These are phyloP conservation scores for Thunnus albacares DNA, from an alignment of 2,797 vertebrate genomes.

Conservation along the genomic window DNA sequence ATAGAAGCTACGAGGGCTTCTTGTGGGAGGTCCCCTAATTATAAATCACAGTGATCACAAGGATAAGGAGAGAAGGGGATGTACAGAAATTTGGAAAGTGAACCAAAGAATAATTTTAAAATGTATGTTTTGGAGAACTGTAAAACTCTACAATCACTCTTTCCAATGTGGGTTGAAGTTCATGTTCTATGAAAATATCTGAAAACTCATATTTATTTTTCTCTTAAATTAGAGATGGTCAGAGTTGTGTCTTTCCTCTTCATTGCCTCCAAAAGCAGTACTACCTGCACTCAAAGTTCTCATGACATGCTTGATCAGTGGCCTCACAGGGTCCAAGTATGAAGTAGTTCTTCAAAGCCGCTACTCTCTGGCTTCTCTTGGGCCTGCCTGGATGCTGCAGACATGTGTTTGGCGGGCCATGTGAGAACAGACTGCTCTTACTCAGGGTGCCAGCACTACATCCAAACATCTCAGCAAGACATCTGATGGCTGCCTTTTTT, in stretches of 20 bases:
- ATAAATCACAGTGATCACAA: slow-evolving; percentile 72
- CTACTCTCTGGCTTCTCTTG: slow-evolving; percentile 71
- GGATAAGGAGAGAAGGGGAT: slow-evolving; percentile 46
- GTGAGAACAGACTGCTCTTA: slow-evolving; percentile 85
- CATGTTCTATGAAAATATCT: slow-evolving; percentile 53
- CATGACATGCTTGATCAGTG: slow-evolving; percentile 59
- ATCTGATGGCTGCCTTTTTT: slow-evolving; percentile 77
- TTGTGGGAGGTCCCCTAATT: slow-evolving; percentile 76
- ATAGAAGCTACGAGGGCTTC: slow-evolving; percentile 71
- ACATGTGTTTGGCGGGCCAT: slow-evolving; percentile 79
- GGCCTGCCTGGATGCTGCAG: slow-evolving; percentile 72
- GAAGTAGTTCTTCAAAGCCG: slow-evolving; percentile 69
- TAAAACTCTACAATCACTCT: slow-evolving; percentile 43
- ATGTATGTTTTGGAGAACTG: slow-evolving; percentile 64
- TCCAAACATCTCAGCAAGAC: slow-evolving; percentile 85
- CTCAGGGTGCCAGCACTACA: slow-evolving; percentile 82
- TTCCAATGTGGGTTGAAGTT: slow-evolving; percentile 58
- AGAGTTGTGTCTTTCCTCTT: slow-evolving; percentile 25
- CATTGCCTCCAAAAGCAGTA: slow-evolving; percentile 30
- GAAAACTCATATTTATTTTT: slow-evolving; percentile 36
- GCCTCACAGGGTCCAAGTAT: slow-evolving; percentile 50
- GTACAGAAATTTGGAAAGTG: slow-evolving; percentile 61
- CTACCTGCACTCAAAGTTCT: slow-evolving; percentile 42
- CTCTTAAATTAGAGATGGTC: slow-evolving; percentile 19
- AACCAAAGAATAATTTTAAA: slow-evolving; percentile 64